A percentile compares a stretch with the other conserved stretches of the same genome.
Conservation (phyloP, 2,888 invertebrate species). For the Ypsolopha scabrella region DNA sequence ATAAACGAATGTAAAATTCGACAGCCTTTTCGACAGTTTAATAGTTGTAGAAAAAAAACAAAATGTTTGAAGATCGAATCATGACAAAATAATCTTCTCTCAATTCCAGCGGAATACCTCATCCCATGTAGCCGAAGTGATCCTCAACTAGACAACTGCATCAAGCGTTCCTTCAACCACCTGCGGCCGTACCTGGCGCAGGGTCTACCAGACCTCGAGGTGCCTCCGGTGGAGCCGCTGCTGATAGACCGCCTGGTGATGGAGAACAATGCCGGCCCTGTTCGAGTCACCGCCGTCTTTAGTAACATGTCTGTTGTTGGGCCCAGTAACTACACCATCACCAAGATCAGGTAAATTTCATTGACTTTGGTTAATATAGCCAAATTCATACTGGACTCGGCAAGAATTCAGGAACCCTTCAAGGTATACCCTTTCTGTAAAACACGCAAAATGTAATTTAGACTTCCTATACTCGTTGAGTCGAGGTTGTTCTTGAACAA, state of each 20-base stretch:
- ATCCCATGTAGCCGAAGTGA: constrained; percentile 77
- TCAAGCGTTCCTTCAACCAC: constrained; percentile 79
- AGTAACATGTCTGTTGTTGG: constrained; percentile 82
- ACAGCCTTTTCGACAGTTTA: too few species aligned
- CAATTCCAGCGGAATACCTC: constrained; percentile 77
- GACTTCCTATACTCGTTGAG: too few species aligned
- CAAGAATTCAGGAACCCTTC: too few species aligned
- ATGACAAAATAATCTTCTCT: constrained; percentile 8
- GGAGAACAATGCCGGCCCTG: constrained; percentile 83
- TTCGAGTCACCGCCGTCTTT: constrained; percentile 79
- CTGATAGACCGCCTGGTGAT: constrained; percentile 78
- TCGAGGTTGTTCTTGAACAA: too few species aligned
- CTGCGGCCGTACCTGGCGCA: constrained; percentile 76
- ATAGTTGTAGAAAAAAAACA: too few species aligned
- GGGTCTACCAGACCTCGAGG: constrained; percentile 78
- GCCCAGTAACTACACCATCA: constrained; percentile 79
- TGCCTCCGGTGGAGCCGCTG: constrained; percentile 82
- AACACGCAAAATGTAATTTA: too few species aligned
- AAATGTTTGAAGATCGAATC: too few species aligned
- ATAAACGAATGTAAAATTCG: too few species aligned
- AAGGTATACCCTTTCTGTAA: too few species aligned
- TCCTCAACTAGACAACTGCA: constrained; percentile 74
- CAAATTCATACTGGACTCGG: too few species aligned
- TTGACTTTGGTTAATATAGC: too few species aligned
- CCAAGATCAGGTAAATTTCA: constrained; percentile 70